Conservation (phyloP, 2,888 invertebrate species). For the Hymenopus coronatus region DNA sequence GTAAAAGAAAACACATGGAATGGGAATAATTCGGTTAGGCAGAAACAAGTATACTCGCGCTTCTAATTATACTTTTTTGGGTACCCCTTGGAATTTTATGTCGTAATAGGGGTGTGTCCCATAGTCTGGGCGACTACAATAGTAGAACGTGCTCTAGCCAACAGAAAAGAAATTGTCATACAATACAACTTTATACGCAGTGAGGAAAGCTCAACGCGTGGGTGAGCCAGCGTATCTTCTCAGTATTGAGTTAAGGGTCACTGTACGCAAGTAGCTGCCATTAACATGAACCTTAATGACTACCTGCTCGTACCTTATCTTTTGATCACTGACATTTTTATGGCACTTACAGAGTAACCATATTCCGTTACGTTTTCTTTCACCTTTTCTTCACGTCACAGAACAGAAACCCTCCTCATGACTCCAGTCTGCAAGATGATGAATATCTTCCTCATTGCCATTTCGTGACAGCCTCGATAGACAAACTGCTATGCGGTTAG, state of each 20-base stretch:
- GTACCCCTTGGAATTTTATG: background rate
- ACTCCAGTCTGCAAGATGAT: too few relatives aligned
- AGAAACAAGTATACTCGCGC: too few relatives aligned
- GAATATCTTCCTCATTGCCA: too few relatives aligned
- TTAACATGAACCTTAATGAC: background rate
- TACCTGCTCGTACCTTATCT: background rate
- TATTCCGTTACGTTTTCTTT: background rate
- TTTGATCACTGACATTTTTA: background rate
- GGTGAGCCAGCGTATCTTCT: background rate
- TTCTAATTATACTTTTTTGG: background rate
- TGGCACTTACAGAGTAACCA: background rate
- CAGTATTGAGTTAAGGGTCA: background rate
- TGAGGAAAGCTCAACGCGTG: background rate
- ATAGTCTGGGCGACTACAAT: background rate
- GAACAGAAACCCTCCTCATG: too few relatives aligned
- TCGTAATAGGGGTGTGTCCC: background rate
- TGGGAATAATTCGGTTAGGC: too few relatives aligned
- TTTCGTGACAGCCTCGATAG: too few relatives aligned
- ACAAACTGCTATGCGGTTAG: too few relatives aligned
- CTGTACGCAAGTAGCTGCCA: background rate
- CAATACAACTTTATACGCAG: background rate
- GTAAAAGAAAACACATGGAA: background rate
- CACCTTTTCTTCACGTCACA: too few relatives aligned
- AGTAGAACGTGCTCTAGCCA: background rate
- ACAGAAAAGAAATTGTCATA: background rate